phyloP scores from a whole-genome alignment of 1,140 invertebrate genomes.

The Drosophila hydei region DNA sequence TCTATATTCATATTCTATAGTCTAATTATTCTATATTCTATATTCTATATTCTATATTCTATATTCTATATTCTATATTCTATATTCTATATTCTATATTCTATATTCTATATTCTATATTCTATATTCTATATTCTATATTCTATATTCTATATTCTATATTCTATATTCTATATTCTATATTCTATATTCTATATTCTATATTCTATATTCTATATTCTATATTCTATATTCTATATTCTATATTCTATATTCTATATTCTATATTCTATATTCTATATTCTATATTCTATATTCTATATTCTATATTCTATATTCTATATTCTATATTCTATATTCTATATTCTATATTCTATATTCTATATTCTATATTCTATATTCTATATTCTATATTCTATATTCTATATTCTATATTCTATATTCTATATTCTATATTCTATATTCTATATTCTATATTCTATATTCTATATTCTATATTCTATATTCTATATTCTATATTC shows the following conservation, averaged over 20 bases:
- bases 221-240: neutral
- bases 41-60: neutral
- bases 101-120: neutral
- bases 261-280: neutral
- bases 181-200: neutral
- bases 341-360: constrained; percentile 1
- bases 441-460: neutral
- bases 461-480: neutral
- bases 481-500: too few relatives aligned
- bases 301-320: constrained; percentile 1
- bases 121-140: neutral
- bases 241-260: constrained; percentile 1
- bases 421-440: neutral
- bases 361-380: neutral
- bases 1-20: neutral
- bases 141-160: neutral
- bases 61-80: neutral
- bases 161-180: neutral
- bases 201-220: neutral
- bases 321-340: constrained; percentile 1
- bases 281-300: constrained; percentile 2
- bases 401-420: neutral
- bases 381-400: constrained; percentile 6
- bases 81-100: constrained; percentile 1
- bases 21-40: neutral